Conservation (phyloP, 2,113 vertebrate species). For the Marmota flaviventris region DNA sequence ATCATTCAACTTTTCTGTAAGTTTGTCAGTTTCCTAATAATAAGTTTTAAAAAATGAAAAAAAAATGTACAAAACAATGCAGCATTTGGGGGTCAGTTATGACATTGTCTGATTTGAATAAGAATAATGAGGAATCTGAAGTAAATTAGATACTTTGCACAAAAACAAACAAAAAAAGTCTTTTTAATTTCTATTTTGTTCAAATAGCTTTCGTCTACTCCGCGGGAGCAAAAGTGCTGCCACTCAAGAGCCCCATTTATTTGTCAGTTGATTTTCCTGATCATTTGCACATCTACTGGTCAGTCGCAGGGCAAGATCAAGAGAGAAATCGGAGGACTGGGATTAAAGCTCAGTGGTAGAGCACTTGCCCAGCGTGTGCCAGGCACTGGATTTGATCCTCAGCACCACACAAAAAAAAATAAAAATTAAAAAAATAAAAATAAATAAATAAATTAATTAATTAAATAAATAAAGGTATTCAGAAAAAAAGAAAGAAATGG, state of each 20-base stretch:
- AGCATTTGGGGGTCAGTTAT: neutral
- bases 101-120: neutral
- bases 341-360: no score
- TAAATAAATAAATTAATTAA: no score
- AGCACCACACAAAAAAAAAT: no score
- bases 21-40: conserved; percentile 57
- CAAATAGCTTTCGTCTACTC: neutral
- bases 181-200: neutral
- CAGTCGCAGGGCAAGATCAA: neutral
- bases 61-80: neutral
- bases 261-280: neutral
- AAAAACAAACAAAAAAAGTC: neutral
- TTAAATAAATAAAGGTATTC: no score
- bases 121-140: neutral
- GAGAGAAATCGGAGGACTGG: neutral
- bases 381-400: no score
- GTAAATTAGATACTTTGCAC: neutral
- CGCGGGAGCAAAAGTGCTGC: neutral
- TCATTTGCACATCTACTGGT: neutral
- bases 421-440: no score
- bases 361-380: no score
- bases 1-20: conserved; percentile 58
- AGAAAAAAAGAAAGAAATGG: neutral
- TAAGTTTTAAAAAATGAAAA: neutral
- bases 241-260: neutral